Evolutionary conservation across 2,888 invertebrate species (phyloP), one percentile per base, ranked within the genome.

Genomic region (Drosophila quinaria): DNA sequence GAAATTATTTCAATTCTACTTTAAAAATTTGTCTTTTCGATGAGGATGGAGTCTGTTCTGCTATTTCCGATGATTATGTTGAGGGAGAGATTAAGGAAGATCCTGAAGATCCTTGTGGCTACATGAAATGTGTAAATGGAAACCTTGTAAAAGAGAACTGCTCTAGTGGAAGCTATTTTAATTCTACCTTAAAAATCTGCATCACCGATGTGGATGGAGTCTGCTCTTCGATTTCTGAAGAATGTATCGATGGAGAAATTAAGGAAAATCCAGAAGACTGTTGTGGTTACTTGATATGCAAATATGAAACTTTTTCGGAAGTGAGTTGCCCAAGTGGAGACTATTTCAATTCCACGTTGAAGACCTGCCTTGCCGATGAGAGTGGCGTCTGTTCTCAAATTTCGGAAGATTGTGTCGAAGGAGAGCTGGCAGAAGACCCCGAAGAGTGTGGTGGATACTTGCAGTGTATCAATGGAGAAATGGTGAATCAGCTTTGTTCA

Each of bases 201-300:
- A 11, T 37, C 0, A 25, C 55, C 0, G 73, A 74, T 62, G 19
- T 19, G 8, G 17, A 47, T n/a, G 41, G 55, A 15, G 10, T 55
- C 10, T 44, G 75, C 6, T 1, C 55, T 4, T 0, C 55, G n/a
- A n/a, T 51, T 54, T 5, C 51, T 1, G 1, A 6, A 0, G 33
- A 15, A 0, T 81, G 81, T 33, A 29, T 3, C 0, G 74, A 63
- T 3, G 35, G 44, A n/a, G 64, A 31, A 4, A 13, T 56, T 19
- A 9, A 49, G 22, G 35, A 19, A 10, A 50, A 47, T 39, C n/a
- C 37, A 8, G 13, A 15, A 1, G 49, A 68, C n/a, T 49, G 15
- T 13, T 72, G 72, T 25, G 69, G 60, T 0, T 80, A 80, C n/a
- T 37, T 71, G 5, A 25, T 17, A 6, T 80, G 80, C 10, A 3